Evolutionary conservation across 2,797 vertebrate species (phyloP), one percentile per base, ranked within the genome.

Genomic region (Crocidura indochinensis): DNA sequence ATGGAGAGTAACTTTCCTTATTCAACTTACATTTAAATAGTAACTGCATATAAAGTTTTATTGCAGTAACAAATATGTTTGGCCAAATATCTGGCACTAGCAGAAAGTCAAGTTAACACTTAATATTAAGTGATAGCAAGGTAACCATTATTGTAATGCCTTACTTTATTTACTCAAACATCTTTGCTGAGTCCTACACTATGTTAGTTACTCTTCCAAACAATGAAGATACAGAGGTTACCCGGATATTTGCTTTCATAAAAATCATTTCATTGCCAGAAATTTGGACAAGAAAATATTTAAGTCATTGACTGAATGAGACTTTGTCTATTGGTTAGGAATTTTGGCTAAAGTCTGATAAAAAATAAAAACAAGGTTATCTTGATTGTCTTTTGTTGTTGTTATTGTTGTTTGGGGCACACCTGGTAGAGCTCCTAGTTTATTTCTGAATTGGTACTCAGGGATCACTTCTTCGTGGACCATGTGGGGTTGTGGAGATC

Each of bases 101-200:
- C 53, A 44, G 17, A 27, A 49, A 72, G 64, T 3, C 53, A 83
- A 56, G 10, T n/a, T 78, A 27, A 75, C 53, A 77, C 6, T 64
- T 47, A 62, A 31, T 60, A 82, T 85, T 56, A 91, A 85, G 68
- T n/a, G n/a, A 86, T 29, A 78, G 22, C 62, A 88, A 14, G 81
- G 56, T 46, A 62, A 53, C 24, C 2, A 73, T 71, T 84, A 73
- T 71, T 84, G 12, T 31, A 53, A 17, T 62, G 81, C 15, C 46
- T 78, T 86, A 60, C 44, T 73, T 84, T 60, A 79, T 71, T 74
- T 15, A 72, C 51, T 92, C 31, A 62, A 92, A 62, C 5, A 2
- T 69, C 10, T 84, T 91, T 38, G 3, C 15, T n/a, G 72, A 83
- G 26, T 14, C 64, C 49, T 51, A 26, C 8, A 15, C 38, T 64